A percentile compares a stretch with the other conserved stretches of the same genome.
Conservation (phyloP, 1,140 invertebrate species). For the Heterodera schachtii region DNA sequence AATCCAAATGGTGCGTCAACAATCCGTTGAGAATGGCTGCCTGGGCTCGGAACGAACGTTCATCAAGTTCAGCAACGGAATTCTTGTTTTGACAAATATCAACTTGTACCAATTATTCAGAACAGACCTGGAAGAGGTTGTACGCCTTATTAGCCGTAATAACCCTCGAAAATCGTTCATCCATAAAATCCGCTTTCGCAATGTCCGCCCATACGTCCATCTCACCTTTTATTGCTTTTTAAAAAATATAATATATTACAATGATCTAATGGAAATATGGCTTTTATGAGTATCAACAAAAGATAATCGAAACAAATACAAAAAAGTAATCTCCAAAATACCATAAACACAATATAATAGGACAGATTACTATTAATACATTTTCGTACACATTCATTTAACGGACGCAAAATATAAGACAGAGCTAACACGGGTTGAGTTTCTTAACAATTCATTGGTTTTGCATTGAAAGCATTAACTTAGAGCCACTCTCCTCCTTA, state of each 20-base stretch:
- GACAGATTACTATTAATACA: neutral
- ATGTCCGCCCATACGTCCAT: conserved; percentile 1
- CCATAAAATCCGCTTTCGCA: conserved; percentile 7
- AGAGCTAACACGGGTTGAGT: neutral
- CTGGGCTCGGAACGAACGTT: neutral
- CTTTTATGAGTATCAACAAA: neutral
- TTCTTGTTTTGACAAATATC: neutral
- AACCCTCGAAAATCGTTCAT: conserved; percentile 18
- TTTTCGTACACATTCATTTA: too few relatives aligned
- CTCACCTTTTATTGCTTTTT: neutral
- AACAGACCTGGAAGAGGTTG: conserved; percentile 20
- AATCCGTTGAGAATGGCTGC: conserved; percentile 23
- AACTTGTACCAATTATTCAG: neutral
- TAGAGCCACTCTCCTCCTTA: neutral
- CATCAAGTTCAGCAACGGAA: neutral
- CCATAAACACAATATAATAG: neutral
- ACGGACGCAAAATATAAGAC: neutral
- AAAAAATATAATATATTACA: neutral
- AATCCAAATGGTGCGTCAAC: conserved; percentile 24
- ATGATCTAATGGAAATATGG: neutral
- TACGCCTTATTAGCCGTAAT: conserved; percentile 17
- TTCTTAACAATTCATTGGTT: neutral
- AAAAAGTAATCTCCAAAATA: too few relatives aligned
- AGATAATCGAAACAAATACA: too few relatives aligned
- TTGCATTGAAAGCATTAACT: neutral